A percentile compares a stretch with the other conserved stretches of the same genome.
These are phyloP conservation scores for Gallinago undulata DNA, from an alignment of 2,113 vertebrate species.

Conservation along the genomic window DNA sequence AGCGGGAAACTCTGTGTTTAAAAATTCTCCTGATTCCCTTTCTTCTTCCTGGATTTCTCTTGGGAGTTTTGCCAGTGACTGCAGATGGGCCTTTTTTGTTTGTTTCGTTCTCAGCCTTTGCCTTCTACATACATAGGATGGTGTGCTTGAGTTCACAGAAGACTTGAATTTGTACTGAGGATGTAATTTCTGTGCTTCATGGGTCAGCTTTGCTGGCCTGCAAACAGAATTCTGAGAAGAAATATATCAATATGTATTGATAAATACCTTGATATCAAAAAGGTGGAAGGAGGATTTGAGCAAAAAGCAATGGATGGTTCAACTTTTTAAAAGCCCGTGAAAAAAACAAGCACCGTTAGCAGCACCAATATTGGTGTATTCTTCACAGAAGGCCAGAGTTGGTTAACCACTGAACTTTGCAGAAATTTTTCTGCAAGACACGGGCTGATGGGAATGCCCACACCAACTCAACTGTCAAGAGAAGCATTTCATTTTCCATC, in stretches of 20 bases:
- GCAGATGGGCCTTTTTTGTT: conserved; percentile 4
- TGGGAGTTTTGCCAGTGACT: background rate
- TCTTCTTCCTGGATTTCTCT: background rate
- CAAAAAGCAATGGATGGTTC: background rate
- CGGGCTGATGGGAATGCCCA: background rate
- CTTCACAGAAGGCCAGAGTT: background rate
- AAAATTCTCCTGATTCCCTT: conserved; percentile 3
- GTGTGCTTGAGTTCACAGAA: background rate
- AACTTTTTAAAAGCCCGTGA: background rate
- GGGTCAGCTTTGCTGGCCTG: background rate
- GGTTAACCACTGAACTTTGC: background rate
- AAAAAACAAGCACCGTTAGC: background rate
- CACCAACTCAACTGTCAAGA: background rate
- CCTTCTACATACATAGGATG: background rate
- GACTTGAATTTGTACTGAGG: background rate
- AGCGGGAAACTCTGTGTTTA: background rate
- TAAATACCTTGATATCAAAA: background rate
- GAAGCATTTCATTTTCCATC: background rate
- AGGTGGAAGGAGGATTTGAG: background rate
- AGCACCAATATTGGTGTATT: background rate
- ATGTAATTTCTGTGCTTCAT: background rate
- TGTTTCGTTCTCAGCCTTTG: background rate
- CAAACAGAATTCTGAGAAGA: background rate
- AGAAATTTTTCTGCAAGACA: background rate
- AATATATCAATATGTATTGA: background rate